These are phyloP conservation scores for Sternotherus odoratus DNA, from an alignment of 2,797 vertebrate genomes.

Conservation along the genomic window DNA sequence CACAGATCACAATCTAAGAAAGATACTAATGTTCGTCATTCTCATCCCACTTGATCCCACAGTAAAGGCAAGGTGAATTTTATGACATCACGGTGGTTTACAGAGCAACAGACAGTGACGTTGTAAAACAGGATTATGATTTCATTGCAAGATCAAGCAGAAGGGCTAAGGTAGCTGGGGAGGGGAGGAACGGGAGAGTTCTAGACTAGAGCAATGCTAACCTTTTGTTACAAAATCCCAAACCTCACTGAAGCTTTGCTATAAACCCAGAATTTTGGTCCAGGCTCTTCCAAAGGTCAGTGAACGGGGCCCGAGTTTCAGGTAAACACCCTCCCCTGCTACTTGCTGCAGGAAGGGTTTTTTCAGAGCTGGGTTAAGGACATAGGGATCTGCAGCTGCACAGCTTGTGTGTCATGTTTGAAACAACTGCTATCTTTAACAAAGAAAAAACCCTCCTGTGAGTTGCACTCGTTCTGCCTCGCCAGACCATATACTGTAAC, in stretches of 20 bases:
- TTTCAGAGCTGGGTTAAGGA: neutral
- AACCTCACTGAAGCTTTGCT: neutral
- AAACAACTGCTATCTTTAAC: neutral
- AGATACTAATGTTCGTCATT: neutral
- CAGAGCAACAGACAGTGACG: neutral
- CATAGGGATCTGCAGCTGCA: neutral
- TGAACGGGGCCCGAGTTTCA: neutral
- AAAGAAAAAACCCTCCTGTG: neutral
- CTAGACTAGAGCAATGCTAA: neutral
- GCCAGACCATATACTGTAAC: neutral
- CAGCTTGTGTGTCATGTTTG: neutral
- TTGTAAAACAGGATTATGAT: accelerated
- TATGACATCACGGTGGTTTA: neutral
- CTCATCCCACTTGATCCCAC: neutral
- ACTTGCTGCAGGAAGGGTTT: neutral
- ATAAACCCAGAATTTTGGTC: neutral
- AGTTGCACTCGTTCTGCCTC: constrained; percentile 8
- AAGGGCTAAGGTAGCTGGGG: neutral
- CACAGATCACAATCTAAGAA: neutral
- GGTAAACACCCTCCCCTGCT: neutral
- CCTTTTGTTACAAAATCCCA: neutral
- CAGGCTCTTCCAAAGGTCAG: neutral
- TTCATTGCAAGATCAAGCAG: neutral
- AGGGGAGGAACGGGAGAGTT: neutral
- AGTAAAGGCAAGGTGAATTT: neutral